Percentiles rank a stretch among this genome's conserved stretches.
Conservation (phyloP, 2,113 vertebrate genomes). For the Mellivora capensis region DNA sequence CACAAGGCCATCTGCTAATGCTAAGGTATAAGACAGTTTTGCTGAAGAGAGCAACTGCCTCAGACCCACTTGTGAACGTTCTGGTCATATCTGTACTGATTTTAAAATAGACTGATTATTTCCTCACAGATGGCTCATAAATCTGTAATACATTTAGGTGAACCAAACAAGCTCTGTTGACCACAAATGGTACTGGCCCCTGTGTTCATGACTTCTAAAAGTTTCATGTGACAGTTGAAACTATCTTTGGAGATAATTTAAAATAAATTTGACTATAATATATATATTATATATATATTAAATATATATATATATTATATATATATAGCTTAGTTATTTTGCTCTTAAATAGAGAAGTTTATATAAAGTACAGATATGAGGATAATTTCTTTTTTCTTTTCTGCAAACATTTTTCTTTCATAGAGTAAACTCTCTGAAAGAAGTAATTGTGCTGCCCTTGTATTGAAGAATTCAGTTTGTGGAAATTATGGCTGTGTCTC, state of each 20-base stretch:
- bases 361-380: neutral
- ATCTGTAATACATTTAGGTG: conserved; percentile 34
- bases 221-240: neutral
- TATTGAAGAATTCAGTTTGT: neutral
- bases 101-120: conserved; percentile 46
- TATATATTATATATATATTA: no score
- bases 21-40: neutral
- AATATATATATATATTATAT: no score
- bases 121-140: conserved; percentile 40
- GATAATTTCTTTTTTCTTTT: neutral
- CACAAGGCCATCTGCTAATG: neutral
- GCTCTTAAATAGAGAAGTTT: neutral
- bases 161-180: neutral
- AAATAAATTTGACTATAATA: neutral
- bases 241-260: neutral
- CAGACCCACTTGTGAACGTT: neutral
- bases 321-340: neutral
- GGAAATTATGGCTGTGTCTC: neutral
- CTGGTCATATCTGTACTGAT: neutral
- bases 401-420: neutral
- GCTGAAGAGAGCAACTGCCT: neutral
- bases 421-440: neutral
- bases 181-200: neutral
- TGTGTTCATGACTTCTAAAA: neutral
- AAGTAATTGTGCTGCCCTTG: neutral